Base-by-base conservation (phyloP, 37 sponge, comb jelly and placozoan species). In the Halichondria panicea region DNA sequence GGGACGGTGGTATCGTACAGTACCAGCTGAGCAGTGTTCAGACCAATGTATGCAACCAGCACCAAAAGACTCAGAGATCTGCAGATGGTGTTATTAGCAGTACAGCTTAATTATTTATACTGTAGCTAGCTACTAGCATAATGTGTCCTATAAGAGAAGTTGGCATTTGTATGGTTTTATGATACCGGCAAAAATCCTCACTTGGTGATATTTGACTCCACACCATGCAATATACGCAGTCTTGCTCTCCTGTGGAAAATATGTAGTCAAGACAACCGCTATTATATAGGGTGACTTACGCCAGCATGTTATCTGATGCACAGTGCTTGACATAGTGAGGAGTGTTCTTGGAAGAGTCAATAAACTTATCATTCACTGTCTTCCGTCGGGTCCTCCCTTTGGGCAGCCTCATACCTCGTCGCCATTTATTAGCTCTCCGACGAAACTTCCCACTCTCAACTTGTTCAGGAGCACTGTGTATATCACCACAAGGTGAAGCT, bases 181-280 rank as follows among this genome's bases (percentile, higher is more conserved):
- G 69, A n/a, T n/a, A n/a, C n/a, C n/a, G n/a, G n/a, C n/a, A n/a
- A n/a, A n/a, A n/a, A n/a, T n/a, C n/a, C n/a, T n/a, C n/a, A n/a
- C n/a, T n/a, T n/a, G n/a, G n/a, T n/a, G n/a, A n/a, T n/a, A n/a
- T 60, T 13, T 28, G 80, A 80, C 6, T 80, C 80, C 19, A 70
- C 71, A 33, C 80, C 62, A 2, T 63, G 45, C 37, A 61, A 31
- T 4, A 80, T 59, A 21, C 80, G 64, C 44, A 80, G n/a, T 3
- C 80, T 41, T 27, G 80, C 70, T 44, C 80, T 71, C 62, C 80
- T 80, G 54, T 34, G 40, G 30, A n/a, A 46, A 1, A 43, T 33
- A 53, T 28, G 32, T 9, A 52, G 34, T 31, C 6, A 33, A 27
- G 6, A 32, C 3, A 64, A 6, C 4, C 60, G 60, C 25, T 58